phyloP scores from a whole-genome alignment of 2,113 vertebrate genomes.

The Ariopsis seemanni region DNA sequence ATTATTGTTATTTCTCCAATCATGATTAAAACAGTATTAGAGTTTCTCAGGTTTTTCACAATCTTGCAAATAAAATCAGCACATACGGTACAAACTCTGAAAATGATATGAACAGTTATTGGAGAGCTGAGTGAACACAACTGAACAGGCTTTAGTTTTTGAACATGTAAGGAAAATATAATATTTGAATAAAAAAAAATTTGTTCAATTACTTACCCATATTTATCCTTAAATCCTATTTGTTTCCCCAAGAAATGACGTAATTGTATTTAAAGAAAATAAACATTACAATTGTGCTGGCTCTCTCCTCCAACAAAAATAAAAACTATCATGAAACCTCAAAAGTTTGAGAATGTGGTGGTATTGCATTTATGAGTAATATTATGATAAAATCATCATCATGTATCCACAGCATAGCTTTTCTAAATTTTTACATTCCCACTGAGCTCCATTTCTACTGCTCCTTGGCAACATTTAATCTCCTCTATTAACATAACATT shows the following conservation, averaged over 20 bases:
- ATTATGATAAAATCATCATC: constrained; percentile 23
- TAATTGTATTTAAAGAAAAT: background rate
- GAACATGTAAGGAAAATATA: background rate
- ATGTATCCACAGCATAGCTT: background rate
- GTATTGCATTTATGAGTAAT: background rate
- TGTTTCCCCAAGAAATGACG: background rate
- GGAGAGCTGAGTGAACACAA: background rate
- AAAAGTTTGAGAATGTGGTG: background rate
- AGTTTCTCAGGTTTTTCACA: background rate
- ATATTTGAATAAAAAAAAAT: background rate
- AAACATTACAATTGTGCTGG: background rate
- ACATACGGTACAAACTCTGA: background rate
- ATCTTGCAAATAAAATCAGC: background rate
- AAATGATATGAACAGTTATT: background rate
- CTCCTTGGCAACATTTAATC: background rate
- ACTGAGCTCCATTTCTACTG: constrained; percentile 1
- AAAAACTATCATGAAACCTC: background rate
- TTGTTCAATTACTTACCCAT: background rate
- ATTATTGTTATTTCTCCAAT: background rate
- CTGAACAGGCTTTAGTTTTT: background rate
- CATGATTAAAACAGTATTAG: background rate
- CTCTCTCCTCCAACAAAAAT: background rate
- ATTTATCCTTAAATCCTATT: background rate
- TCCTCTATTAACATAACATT: background rate
- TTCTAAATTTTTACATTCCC: constrained; percentile 24